Base-by-base conservation (phyloP, 2,888 invertebrate genomes). In the Bellardia pandia region DNA sequence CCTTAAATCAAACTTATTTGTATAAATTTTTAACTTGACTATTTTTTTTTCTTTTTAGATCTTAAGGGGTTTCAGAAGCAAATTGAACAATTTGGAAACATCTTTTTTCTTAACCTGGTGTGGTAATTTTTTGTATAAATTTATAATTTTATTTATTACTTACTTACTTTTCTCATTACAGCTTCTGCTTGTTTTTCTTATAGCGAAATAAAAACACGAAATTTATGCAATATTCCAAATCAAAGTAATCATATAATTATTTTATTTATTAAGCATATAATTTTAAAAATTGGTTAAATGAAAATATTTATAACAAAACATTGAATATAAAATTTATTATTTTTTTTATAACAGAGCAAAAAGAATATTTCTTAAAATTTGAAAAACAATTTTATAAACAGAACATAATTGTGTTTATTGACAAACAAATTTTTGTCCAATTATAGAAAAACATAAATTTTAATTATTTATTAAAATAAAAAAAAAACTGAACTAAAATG, bases 181-280 rank as follows among this genome's bases (percentile, higher is more conserved):
- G 33, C 23, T 58, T 11, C 48, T 33, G 13, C 45, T 45, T 45
- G 13, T 13, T 45, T 45, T 13, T 45, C 4, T 45, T 11, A 45
- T 33, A 3, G 11, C 2, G 33, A 56, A 75, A 85, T 69, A 76
- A 69, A 75, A 80, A 64, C 33, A 45, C 42, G 56, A 2, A 71
- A 80, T 16, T 64, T 62, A 8, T 80, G 62, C 68, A 75, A 76
- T 81, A 75, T 85, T 80, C 69, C 2, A 77, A 84, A 72, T 74
- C 64, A 85, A 85, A 68, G 66, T 56, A 80, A 74, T 80, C 62
- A 23, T 23, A 23, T 23, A 23, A 77, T 13, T 48, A 80, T 83
- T 72, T 68, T 76, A 62, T 88, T 86, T 88, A 88, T 85, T 86
- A 69, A 85, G 30, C 45, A 74, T 45, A 58, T 33, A 71, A 58